phyloP scores from a whole-genome alignment of 1,140 invertebrate genomes.

The Ridgeia piscesae region DNA sequence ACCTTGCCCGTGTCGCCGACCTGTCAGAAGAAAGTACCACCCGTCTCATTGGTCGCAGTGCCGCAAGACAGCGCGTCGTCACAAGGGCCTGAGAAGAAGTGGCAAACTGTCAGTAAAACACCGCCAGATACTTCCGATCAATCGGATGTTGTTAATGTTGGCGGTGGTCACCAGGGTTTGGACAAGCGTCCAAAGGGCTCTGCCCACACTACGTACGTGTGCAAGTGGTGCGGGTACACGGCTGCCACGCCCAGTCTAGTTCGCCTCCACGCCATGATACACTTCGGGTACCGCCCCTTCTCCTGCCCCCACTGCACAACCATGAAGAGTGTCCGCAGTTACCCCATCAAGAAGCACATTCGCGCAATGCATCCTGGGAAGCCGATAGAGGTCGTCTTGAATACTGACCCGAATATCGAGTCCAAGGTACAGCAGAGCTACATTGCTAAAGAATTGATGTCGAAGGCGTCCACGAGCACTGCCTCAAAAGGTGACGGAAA shows the following conservation, averaged over 20 bases:
- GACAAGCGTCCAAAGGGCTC: background rate
- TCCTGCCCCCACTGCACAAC: conserved; percentile 27
- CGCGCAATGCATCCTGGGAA: conserved; percentile 21
- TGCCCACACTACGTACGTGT: background rate
- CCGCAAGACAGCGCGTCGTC: background rate
- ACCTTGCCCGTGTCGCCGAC: background rate
- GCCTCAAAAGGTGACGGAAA: background rate
- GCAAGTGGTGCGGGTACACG: background rate
- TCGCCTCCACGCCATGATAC: conserved; percentile 24
- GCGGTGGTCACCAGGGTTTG: background rate
- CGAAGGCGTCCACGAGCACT: background rate
- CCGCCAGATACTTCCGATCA: background rate
- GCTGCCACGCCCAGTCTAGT: conserved; percentile 8
- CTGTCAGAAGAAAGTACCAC: background rate
- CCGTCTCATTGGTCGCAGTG: background rate
- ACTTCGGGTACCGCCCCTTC: conserved; percentile 27
- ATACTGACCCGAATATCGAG: conserved; percentile 12
- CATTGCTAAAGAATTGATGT: background rate
- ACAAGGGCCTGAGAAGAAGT: background rate
- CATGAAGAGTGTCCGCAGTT: conserved; percentile 19
- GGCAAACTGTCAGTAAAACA: background rate
- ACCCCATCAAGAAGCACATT: conserved; percentile 29
- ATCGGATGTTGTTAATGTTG: background rate
- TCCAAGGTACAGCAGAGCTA: conserved; percentile 21
- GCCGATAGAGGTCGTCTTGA: conserved; percentile 6